Percentiles rank a stretch among this genome's conserved stretches.
Evolutionary conservation across 2,888 invertebrate species (phyloP).

Genomic region (Rhodophaea formosa): DNA sequence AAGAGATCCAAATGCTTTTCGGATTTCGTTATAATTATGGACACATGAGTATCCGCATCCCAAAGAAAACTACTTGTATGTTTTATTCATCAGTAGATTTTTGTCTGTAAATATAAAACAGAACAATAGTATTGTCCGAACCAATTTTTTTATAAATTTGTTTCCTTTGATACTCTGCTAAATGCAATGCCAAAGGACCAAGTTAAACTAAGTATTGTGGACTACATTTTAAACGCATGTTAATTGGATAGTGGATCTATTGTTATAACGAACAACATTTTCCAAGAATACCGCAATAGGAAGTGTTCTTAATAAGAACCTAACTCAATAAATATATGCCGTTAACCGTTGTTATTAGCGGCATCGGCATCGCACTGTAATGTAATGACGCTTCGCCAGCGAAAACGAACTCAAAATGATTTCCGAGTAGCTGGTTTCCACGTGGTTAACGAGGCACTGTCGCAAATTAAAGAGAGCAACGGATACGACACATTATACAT

Average conservation of each 20-base stretch:
- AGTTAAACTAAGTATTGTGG: too few species aligned
- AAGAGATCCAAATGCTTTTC: too few species aligned
- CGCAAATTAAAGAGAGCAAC: conserved; percentile 6
- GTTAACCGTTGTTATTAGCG: conserved; percentile 9
- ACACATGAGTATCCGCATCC: too few species aligned
- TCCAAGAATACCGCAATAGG: conserved; percentile 1
- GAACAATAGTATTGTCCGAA: too few species aligned
- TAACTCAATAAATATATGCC: background rate
- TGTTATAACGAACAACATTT: background rate
- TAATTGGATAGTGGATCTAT: background rate
- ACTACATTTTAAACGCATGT: background rate
- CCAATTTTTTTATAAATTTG: too few species aligned
- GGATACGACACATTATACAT: background rate
- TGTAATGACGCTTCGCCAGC: conserved; percentile 30
- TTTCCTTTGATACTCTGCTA: too few species aligned
- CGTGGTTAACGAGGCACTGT: conserved; percentile 44
- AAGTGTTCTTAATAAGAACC: background rate
- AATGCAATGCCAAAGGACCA: too few species aligned
- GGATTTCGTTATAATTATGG: too few species aligned
- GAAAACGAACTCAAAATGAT: conserved; percentile 30
- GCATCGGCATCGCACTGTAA: conserved; percentile 19
- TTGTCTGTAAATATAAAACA: too few species aligned
- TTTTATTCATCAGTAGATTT: too few species aligned
- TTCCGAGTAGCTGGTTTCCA: conserved; percentile 47
- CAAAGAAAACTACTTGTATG: too few species aligned